These are phyloP conservation scores for Zaprionus camerounensis DNA, from an alignment of 1,140 invertebrate species.

Conservation along the genomic window DNA sequence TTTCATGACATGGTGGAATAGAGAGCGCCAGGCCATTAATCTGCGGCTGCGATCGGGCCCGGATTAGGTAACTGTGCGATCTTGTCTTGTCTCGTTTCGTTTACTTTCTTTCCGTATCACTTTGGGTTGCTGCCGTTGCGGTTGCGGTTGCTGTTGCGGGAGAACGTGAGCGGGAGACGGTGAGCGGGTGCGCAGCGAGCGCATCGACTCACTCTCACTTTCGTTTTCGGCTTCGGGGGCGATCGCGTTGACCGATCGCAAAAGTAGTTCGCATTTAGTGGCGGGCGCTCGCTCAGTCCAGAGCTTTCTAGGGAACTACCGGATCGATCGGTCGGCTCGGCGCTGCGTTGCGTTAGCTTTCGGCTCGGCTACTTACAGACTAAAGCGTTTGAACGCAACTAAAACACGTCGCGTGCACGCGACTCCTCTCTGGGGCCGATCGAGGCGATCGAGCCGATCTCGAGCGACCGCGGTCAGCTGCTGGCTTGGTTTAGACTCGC, in stretches of 20 bases:
- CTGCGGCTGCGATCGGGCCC: slow-evolving; percentile 32
- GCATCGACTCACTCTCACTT: slow-evolving; percentile 38
- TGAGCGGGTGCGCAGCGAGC: neutral
- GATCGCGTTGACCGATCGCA: slow-evolving; percentile 34
- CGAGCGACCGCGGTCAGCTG: slow-evolving; percentile 54
- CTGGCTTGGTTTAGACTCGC: slow-evolving; percentile 5
- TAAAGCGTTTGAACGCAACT: slow-evolving; percentile 82
- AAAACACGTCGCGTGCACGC: slow-evolving; percentile 70
- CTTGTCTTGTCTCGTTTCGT: slow-evolving; percentile 38
- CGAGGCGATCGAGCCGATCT: slow-evolving; percentile 30
- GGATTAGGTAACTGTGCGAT: slow-evolving; percentile 69
- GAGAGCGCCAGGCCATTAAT: slow-evolving; percentile 68
- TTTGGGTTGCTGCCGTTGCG: slow-evolving; percentile 5
- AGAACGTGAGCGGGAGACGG: neutral
- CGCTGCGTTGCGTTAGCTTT: slow-evolving; percentile 62
- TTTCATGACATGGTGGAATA: slow-evolving; percentile 49
- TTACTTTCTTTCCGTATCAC: slow-evolving; percentile 73
- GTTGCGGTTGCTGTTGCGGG: slow-evolving; percentile 13
- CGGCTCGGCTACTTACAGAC: slow-evolving; percentile 74
- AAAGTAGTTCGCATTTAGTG: slow-evolving; percentile 70
- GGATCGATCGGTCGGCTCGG: slow-evolving; percentile 3
- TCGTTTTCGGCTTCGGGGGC: slow-evolving; percentile 16
- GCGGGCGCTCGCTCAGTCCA: slow-evolving; percentile 49
- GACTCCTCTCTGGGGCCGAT: slow-evolving; percentile 58
- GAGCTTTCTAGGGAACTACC: slow-evolving; percentile 39